A percentile compares a stretch with the other conserved stretches of the same genome.
phyloP scores from a whole-genome alignment of 2,888 invertebrate genomes.

The Synergus umbraculus region DNA sequence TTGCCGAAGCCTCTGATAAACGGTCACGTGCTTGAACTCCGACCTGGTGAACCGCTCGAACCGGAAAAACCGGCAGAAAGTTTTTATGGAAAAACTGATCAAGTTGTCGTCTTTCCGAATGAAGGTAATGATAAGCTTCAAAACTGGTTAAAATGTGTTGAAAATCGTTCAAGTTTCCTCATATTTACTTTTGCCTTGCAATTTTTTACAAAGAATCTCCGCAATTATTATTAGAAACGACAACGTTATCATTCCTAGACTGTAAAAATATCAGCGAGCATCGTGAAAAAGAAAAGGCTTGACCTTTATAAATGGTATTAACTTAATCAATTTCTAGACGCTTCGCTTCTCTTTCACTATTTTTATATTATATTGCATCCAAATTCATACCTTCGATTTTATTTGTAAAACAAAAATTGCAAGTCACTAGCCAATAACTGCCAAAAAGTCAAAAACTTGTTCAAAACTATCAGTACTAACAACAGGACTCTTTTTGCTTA shows the following conservation, averaged over 20 bases:
- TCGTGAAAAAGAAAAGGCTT: not conserved
- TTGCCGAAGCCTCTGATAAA: slow-evolving; percentile 88
- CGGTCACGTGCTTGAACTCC: slow-evolving; percentile 81
- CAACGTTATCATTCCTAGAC: slow-evolving; percentile 3
- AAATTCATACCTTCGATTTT: too few relatives aligned
- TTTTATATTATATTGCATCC: not conserved
- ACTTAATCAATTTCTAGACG: not conserved
- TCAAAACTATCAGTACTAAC: not conserved
- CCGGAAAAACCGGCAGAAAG: slow-evolving; percentile 84
- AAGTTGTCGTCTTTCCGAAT: slow-evolving; percentile 89
- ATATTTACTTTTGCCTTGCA: not conserved
- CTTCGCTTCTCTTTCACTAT: not conserved
- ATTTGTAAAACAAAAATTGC: not conserved
- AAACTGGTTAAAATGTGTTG: not conserved
- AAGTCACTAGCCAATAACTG: not conserved
- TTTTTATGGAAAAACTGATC: slow-evolving; percentile 90
- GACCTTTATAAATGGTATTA: not conserved
- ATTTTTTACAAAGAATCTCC: not conserved
- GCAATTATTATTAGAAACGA: slow-evolving; percentile 27
- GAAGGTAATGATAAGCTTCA: slow-evolving; percentile 80
- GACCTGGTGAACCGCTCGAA: slow-evolving; percentile 79
- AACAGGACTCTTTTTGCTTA: not conserved
- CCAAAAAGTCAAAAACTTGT: not conserved
- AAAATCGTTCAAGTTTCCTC: not conserved
- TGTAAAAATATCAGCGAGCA: not conserved